Percentiles rank a stretch among this genome's conserved stretches.
These are phyloP conservation scores for Yponomeuta malinellus DNA, from an alignment of 2,888 invertebrate species.

Conservation along the genomic window DNA sequence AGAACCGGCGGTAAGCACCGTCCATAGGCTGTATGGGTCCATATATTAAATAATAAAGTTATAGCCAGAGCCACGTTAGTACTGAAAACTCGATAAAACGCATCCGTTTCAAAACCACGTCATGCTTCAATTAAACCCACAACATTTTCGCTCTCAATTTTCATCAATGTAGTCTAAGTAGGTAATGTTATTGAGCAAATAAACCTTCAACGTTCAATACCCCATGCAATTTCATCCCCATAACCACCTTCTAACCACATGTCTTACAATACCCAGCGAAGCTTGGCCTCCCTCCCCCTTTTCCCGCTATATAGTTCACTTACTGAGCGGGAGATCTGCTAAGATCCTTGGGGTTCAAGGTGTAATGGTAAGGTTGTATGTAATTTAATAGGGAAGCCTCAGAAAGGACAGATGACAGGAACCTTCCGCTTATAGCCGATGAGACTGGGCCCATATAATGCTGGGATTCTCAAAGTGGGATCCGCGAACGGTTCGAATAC, in stretches of 20 bases:
- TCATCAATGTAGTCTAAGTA: not conserved
- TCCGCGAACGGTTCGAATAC: no score
- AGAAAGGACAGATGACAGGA: conserved; percentile 4
- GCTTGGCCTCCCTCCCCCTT: not conserved
- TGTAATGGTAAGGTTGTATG: not conserved
- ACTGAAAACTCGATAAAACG: no score
- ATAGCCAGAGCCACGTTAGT: no score
- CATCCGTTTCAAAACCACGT: no score
- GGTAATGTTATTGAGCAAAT: not conserved
- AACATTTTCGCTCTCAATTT: no score
- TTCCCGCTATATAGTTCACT: not conserved
- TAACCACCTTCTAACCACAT: conserved; percentile 4
- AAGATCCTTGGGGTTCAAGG: not conserved
- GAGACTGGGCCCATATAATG: not conserved
- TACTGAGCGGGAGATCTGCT: no score
- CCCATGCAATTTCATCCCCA: conserved; percentile 2
- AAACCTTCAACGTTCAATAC: not conserved
- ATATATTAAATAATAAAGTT: no score
- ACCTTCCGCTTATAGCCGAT: not conserved
- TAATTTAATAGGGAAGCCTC: conserved; percentile 8
- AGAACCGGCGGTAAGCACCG: no score
- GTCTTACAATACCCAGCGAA: not conserved
- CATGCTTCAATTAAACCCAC: no score
- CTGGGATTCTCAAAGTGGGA: not conserved
- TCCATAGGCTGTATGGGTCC: no score